Base-by-base conservation (phyloP, 2,888 invertebrate species). In the Chromoteleia sp. region DNA sequence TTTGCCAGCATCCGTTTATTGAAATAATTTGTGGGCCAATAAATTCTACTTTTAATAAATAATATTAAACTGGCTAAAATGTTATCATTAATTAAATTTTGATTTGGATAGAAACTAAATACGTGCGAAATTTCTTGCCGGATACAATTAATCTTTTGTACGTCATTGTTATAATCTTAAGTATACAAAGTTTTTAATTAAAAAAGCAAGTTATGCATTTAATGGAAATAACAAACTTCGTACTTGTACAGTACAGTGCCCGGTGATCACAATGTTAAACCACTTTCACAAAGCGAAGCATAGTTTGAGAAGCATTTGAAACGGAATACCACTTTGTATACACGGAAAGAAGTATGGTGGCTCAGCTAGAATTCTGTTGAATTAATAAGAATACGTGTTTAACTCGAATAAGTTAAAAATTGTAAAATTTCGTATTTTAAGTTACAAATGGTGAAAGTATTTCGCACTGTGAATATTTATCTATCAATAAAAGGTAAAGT, bases 241-340 rank as follows among this genome's bases (percentile, higher is more conserved):
- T 50, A 78, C 48, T 71, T 56, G 39, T 56, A 41, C 30, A 58
- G 52, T 25, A 25, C 56, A 33, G 54, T 21, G 48, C 39, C 56
- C 63, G 63, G 70, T 63, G 77, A 78, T 71, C 78, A 71, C 71
- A 71, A 71, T 78, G 78, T 78, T 65, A 65, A 71, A 58, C 71
- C 71, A 78, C 71, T 78, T 71, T 65, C 58, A 71, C 78, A 78
- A 78, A 78, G 78, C 78, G 70, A 14, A 56, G 48, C 78, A 78
- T 78, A 78, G 78, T 78, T 78, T 78, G 71, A 71, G 71, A 78
- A 78, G 78, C 78, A 71, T 70, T 77, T 70, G 77, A 70, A 77
- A 77, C 70, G 70, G 70, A 77, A 77, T 63, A 70, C 76, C 70
- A 63, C 77, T 77, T 77, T 63, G 70, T 70, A 70, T 70, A 77